Conservation (phyloP, 2,113 vertebrate species). For the Nestor notabilis region DNA sequence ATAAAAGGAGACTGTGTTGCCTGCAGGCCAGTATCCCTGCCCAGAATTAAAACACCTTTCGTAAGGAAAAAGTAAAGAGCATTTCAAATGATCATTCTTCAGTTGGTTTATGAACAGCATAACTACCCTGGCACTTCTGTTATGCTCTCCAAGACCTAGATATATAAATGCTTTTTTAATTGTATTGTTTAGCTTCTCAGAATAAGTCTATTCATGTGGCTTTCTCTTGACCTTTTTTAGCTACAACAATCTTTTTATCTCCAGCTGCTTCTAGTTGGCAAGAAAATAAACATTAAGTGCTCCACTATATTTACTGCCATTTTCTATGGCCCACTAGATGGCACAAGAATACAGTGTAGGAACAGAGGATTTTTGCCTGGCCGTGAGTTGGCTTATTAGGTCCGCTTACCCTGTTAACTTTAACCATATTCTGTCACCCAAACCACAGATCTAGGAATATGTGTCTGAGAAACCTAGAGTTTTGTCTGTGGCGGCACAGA, state of each 20-base stretch:
- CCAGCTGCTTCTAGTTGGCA: background rate
- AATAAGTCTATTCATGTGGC: background rate
- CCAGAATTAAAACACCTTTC: background rate
- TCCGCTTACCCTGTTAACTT: background rate
- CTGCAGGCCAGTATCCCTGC: background rate
- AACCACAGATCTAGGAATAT: background rate
- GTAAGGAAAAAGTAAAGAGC: background rate
- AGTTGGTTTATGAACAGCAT: background rate
- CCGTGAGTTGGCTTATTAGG: accelerated
- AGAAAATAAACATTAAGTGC: accelerated
- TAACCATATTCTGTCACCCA: background rate
- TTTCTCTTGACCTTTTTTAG: background rate
- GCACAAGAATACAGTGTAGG: background rate
- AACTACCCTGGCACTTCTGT: background rate
- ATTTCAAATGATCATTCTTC: background rate
- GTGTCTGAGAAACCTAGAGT: background rate
- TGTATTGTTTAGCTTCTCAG: background rate
- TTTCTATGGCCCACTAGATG: constrained; percentile 59
- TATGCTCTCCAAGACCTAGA: background rate
- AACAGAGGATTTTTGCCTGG: background rate
- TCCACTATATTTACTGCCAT: accelerated
- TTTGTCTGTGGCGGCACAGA: background rate
- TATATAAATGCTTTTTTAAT: background rate
- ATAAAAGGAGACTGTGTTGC: background rate
- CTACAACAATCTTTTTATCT: background rate